Evolutionary conservation across 2,113 vertebrate genomes (phyloP), one percentile per base, ranked within the genome.

Genomic region (Anarhynchus alexandrinus): DNA sequence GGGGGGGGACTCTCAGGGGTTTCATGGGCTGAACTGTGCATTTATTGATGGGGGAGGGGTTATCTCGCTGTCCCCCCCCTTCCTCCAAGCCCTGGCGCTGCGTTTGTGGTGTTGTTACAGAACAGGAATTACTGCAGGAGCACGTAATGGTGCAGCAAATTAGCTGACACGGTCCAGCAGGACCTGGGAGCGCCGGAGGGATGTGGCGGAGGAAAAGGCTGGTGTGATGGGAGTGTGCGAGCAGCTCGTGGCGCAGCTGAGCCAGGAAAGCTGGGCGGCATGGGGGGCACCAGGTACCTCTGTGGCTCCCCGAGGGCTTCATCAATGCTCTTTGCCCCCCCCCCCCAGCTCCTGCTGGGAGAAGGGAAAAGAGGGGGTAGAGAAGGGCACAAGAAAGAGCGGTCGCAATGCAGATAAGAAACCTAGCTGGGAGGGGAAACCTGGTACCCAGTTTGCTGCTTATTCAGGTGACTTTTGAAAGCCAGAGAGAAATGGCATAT

Each of bases 401-500:
- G 0, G 43, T 11, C 1, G 0, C 54, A n/a, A 9, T 25, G 62
- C 15, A 19, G 74, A 13, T 23, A 15, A 0, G 2, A 38, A 64
- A 23, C 22, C 26, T 25, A 14, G 6, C 17, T 2, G 0, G 57
- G 15, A 17, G 51, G 38, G 36, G 66, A 54, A 34, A 19, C 22
- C 10, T 26, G 58, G 58, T 11, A 25, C 30, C 1, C 2, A 27
- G 52, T 27, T 34, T 47, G 34, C 38, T 49, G 66, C 80, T 61
- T 22, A 6, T 40, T 43, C 9, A 5, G 34, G 34, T 55, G 80
- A 11, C 21, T 55, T 49, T 67, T 11, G 70, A 51, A 66, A 57
- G 73, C 18, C 1, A 1, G 43, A 25, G 42, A 38, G 47, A 47
- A 71, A 12, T 0, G 0, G 11, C 2, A 0, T 21, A 6, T 12